Base-by-base conservation (phyloP, 2,888 invertebrate species). In the Altica lythri region DNA sequence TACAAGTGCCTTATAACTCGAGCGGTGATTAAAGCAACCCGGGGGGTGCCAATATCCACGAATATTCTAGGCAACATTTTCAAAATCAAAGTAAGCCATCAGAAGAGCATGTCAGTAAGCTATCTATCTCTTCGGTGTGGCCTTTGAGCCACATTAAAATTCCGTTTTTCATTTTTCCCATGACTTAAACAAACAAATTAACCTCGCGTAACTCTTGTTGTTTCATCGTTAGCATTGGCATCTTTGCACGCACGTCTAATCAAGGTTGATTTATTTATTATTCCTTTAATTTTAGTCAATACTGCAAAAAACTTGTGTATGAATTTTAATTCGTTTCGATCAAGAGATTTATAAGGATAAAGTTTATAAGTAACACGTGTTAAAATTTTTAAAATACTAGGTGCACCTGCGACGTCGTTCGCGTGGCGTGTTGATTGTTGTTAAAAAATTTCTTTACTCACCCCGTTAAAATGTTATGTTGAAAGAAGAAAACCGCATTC, bases 161-260 rank as follows among this genome's bases (percentile, higher is more conserved):
- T 69, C 68, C 58, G 62, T 61, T 64, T 66, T 63, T 63, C 61
- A 68, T 67, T 68, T 71, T 68, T 68, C 68, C 65, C 68, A 66
- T 68, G 67, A 65, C 65, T 68, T 66, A 68, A 70, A 66, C 69
- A 71, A 72, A 74, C 72, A 74, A 73, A 74, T 75, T 74, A 74
- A 66, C 67, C 62, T 60, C 57, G 58, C 67, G 69, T 72, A 70
- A 68, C 69, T 69, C 68, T 70, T 67, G 63, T 65, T 66, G 61
- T 58, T 49, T 57, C 56, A 46, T 57, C 53, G 60, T 62, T 59
- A 67, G 67, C 66, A 65, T 56, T 64, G 61, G 55, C 60, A 61
- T 35, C 35, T 35, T 40, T 25, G 46, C 58, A 55, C 58, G 58
- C 58, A 52, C 25, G 46, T 53, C 47, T 64, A 66, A 69, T 68